These are phyloP conservation scores for Mandrillus leucophaeus DNA, from an alignment of 2,113 vertebrate genomes.

Conservation along the genomic window DNA sequence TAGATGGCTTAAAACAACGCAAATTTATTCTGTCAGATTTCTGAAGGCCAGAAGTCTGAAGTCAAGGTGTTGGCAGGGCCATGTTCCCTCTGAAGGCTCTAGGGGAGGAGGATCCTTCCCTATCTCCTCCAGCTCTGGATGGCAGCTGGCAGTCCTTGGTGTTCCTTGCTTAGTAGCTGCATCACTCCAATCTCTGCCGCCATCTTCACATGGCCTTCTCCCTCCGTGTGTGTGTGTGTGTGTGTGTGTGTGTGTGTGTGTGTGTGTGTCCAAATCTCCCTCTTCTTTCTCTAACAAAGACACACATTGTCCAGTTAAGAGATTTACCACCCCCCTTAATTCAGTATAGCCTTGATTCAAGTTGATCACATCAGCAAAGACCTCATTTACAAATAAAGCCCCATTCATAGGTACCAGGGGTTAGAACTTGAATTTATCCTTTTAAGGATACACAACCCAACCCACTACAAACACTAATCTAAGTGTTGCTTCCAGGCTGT, in stretches of 20 bases:
- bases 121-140: neutral
- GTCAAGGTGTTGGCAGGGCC: neutral
- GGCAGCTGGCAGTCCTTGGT: too few relatives aligned
- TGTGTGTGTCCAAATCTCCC: neutral
- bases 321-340: neutral
- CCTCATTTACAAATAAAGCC: neutral
- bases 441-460: neutral
- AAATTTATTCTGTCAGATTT: neutral
- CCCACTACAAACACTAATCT: neutral
- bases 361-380: neutral
- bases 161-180: neutral
- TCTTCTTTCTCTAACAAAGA: neutral
- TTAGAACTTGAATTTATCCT: neutral
- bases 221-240: neutral
- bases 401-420: neutral
- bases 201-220: neutral
- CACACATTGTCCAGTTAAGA: too few relatives aligned
- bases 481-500: neutral
- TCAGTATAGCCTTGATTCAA: too few relatives aligned
- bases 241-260: neutral
- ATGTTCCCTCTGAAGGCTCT: neutral
- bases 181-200: rapidly evolving
- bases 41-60: neutral
- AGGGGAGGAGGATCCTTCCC: neutral
- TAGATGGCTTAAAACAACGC: neutral